phyloP scores from a whole-genome alignment of 2,888 invertebrate species.

The Drosophila conformis region DNA sequence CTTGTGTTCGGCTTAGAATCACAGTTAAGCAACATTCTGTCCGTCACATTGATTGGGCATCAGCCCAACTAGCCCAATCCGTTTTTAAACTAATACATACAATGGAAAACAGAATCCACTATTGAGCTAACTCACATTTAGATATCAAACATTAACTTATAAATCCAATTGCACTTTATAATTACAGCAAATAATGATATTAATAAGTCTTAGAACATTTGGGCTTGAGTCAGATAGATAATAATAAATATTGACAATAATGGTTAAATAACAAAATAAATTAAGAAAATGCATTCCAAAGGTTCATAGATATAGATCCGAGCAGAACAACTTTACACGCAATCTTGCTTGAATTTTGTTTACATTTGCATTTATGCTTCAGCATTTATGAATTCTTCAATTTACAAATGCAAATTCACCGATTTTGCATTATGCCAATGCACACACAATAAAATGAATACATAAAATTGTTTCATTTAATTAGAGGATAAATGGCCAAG shows the following conservation, averaged over 20 bases:
- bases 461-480: neutral
- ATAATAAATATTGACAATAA: too few relatives aligned
- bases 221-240: neutral
- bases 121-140: neutral
- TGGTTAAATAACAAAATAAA: neutral
- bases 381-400: neutral
- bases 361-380: neutral
- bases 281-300: neutral
- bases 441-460: neutral
- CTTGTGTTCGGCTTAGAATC: slow-evolving; percentile 35
- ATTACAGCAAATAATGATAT: neutral
- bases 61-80: neutral
- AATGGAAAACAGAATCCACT: too few relatives aligned
- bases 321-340: neutral
- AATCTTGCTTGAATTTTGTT: neutral
- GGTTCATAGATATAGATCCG: too few relatives aligned
- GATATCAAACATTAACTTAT: neutral
- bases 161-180: neutral
- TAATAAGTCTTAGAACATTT: neutral
- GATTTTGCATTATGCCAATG: neutral
- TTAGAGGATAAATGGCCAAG: neutral
- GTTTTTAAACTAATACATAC: neutral
- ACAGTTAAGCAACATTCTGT: slow-evolving; percentile 7
- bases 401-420: neutral
- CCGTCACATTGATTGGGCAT: slow-evolving; percentile 15